Base-by-base conservation (phyloP, 1,140 invertebrate genomes). In the Diploscapter pachys region DNA sequence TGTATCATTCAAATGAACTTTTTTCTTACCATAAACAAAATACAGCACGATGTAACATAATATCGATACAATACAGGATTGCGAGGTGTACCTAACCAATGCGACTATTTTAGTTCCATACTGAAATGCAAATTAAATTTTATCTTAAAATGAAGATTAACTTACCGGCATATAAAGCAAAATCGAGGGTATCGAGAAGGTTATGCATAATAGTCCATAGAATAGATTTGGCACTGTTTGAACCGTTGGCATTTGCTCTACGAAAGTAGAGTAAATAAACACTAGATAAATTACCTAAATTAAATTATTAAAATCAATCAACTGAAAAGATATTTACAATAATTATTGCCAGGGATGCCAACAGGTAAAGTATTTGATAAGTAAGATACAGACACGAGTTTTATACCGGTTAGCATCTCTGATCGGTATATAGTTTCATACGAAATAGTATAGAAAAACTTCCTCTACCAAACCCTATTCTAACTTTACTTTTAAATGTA, bases 111-210 rank as follows among this genome's bases (percentile, higher is more conserved):
- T 72, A 3, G 77, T 78, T 48, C 77, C 77, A 13, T 72, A 5
- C 77, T 78, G 73, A 13, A 77, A 4, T 5, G 54, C 48, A 61
- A 76, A 9, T 4, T 6, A 53, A 2, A 49, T 11, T 2, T 52
- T 64, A 31, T 31, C 69, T 48, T 48, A 5, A 8, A 48, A 11
- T 2, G 13, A 5, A 51, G 5, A 51, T n/a, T 8, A 50, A 62
- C 73, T 52, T 55, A 78, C 77, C 50, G 77, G 77, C 70, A 76
- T 78, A 66, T 76, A 78, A 4, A 78, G 57, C 31, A 76, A 62
- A 2, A 76, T 11, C 6, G 77, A 75, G 54, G 77, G 68, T 4
- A 73, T 52, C 13, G 69, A 52, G 61, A 78, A 78, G 5, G 56
- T 64, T n/a, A 71, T 56, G 11, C 31, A 49, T 11, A 78, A 67